Evolutionary conservation across 2,888 invertebrate species (phyloP).

Genomic region (Megaustenia siamemsis): DNA sequence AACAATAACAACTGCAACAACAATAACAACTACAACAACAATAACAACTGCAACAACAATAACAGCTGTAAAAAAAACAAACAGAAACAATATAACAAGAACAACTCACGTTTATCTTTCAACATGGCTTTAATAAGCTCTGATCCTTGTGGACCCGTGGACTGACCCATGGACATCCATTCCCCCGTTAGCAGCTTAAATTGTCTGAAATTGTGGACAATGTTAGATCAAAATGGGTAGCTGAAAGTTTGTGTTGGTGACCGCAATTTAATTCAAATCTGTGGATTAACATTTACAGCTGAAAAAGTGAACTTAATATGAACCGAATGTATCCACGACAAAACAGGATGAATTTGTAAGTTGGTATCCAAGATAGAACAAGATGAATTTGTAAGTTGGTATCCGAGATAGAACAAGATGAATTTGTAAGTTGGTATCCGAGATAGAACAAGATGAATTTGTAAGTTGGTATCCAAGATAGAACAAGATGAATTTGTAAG

Average conservation of each 20-base stretch:
- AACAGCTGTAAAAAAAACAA: neutral
- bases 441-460: too few species aligned
- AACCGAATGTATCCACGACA: too few species aligned
- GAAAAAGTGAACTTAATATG: too few species aligned
- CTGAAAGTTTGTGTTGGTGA: neutral
- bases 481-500: too few species aligned
- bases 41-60: neutral
- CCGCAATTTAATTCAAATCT: neutral
- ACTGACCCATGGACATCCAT: conserved; percentile 23
- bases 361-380: too few species aligned
- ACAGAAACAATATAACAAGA: neutral
- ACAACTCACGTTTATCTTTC: conserved; percentile 33
- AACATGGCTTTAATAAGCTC: conserved; percentile 31
- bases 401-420: too few species aligned
- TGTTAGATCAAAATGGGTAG: neutral
- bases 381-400: too few species aligned
- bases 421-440: too few species aligned
- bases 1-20: neutral
- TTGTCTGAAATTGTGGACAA: conserved; percentile 27
- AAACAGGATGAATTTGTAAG: too few species aligned
- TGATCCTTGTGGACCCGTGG: conserved; percentile 23
- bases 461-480: too few species aligned
- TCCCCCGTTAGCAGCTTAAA: conserved; percentile 45
- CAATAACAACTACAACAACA: neutral
- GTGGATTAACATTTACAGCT: too few species aligned